A percentile compares a stretch with the other conserved stretches of the same genome.
These are phyloP conservation scores for Anagrus nilaparvatae DNA, from an alignment of 1,140 invertebrate species.

Conservation along the genomic window DNA sequence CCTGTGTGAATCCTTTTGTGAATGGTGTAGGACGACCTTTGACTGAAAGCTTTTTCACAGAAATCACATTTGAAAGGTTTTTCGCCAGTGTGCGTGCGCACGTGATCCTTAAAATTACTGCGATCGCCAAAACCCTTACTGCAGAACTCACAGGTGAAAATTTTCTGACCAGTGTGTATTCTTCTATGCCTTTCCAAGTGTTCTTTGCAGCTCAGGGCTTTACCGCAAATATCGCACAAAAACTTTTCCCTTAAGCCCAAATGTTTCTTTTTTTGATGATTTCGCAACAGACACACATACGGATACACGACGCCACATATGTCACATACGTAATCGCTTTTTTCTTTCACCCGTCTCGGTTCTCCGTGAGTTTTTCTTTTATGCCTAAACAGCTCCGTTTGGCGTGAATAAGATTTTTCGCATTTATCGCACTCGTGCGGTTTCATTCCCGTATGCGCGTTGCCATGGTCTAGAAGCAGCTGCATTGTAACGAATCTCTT, in stretches of 20 bases:
- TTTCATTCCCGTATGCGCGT: constrained; percentile 47
- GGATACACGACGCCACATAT: constrained; percentile 53
- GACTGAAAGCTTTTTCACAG: too few relatives aligned
- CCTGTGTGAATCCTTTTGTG: constrained; percentile 36
- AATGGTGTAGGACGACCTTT: too few relatives aligned
- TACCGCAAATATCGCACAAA: too few relatives aligned
- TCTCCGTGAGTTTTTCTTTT: too few relatives aligned
- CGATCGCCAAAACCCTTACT: constrained; percentile 43
- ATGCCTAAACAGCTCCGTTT: too few relatives aligned
- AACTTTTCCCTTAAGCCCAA: too few relatives aligned
- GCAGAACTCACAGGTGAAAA: constrained; percentile 46
- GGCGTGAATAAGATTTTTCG: constrained; percentile 56
- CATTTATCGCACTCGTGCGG: constrained; percentile 51
- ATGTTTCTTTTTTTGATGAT: constrained; percentile 39
- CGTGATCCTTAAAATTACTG: constrained; percentile 33
- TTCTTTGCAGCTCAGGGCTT: too few relatives aligned
- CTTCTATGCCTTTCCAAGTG: too few relatives aligned
- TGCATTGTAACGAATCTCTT: too few relatives aligned
- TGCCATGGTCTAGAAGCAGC: constrained; percentile 52
- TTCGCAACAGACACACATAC: constrained; percentile 34
- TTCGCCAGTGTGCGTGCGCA: constrained; percentile 27
- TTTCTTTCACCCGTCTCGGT: too few relatives aligned
- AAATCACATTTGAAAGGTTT: too few relatives aligned
- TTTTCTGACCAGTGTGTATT: constrained; percentile 43
- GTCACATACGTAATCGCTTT: constrained; percentile 51